A percentile compares a stretch with the other conserved stretches of the same genome.
Conservation (phyloP, 1,140 invertebrate genomes). For the Diplogasteroides magnus region DNA sequence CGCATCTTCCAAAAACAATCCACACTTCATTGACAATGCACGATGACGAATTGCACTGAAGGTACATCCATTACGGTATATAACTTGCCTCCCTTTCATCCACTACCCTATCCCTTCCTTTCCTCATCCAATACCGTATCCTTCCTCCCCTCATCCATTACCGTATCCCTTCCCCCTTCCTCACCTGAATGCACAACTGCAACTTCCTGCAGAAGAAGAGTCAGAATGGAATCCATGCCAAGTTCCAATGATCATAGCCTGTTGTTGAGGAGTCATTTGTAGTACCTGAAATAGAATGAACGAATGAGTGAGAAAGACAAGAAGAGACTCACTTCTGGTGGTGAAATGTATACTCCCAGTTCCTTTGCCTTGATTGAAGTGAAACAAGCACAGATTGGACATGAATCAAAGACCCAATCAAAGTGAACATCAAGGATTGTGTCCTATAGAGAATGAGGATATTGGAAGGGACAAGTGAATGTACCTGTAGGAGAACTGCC, state of each 20-base stretch:
- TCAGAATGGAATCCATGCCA: neutral
- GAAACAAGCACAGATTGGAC: neutral
- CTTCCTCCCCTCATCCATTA: neutral
- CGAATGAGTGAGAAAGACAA: neutral
- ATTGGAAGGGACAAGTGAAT: neutral
- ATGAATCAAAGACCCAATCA: neutral
- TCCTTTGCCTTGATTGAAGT: neutral
- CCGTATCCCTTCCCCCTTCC: too few relatives aligned
- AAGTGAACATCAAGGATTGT: neutral
- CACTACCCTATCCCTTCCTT: neutral
- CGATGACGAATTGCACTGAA: neutral
- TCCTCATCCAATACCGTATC: neutral
- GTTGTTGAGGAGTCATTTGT: neutral
- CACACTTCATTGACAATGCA: neutral
- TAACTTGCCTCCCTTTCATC: too few relatives aligned
- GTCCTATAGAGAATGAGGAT: neutral
- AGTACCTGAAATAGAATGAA: neutral
- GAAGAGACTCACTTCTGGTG: neutral
- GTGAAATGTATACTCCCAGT: neutral
- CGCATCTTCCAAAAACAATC: neutral
- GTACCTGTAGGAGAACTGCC: neutral
- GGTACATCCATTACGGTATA: too few relatives aligned
- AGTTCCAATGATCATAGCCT: neutral
- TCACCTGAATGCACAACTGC: neutral
- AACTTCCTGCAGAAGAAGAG: neutral